A percentile compares a stretch with the other conserved stretches of the same genome.
These are phyloP conservation scores for Lota lota DNA, from an alignment of 2,113 vertebrate species.

Conservation along the genomic window DNA sequence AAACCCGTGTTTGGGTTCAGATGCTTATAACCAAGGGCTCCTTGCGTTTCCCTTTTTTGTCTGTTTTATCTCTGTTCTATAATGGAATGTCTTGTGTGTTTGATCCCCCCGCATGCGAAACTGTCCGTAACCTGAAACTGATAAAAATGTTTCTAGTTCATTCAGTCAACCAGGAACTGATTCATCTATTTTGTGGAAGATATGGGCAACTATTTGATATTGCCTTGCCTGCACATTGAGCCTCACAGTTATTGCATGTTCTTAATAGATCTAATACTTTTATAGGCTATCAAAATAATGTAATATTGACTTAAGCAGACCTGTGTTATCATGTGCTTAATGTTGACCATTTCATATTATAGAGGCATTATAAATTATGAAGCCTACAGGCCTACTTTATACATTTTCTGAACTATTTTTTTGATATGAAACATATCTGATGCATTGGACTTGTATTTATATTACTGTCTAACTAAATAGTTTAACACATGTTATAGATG, in stretches of 20 bases:
- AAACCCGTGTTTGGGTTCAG: background rate
- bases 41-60: background rate
- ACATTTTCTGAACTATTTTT: too few relatives aligned
- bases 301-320: too few relatives aligned
- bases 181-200: slow-evolving; percentile 20
- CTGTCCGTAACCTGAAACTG: slow-evolving; percentile 44
- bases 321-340: too few relatives aligned
- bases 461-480: too few relatives aligned
- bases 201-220: background rate
- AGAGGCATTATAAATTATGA: too few relatives aligned
- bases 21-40: background rate
- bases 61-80: slow-evolving; percentile 55
- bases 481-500: too few relatives aligned
- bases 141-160: slow-evolving; percentile 41
- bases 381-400: too few relatives aligned
- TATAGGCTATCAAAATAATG: too few relatives aligned
- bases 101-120: slow-evolving; percentile 56
- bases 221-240: background rate
- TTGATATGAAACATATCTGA: too few relatives aligned
- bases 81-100: slow-evolving; percentile 58
- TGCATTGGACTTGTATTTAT: too few relatives aligned
- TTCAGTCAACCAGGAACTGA: slow-evolving; percentile 28
- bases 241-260: background rate
- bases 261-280: too few relatives aligned
- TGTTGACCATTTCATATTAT: too few relatives aligned